Base-by-base conservation (phyloP, 92 coral and sea anemone species). In the Porites cylindrica region DNA sequence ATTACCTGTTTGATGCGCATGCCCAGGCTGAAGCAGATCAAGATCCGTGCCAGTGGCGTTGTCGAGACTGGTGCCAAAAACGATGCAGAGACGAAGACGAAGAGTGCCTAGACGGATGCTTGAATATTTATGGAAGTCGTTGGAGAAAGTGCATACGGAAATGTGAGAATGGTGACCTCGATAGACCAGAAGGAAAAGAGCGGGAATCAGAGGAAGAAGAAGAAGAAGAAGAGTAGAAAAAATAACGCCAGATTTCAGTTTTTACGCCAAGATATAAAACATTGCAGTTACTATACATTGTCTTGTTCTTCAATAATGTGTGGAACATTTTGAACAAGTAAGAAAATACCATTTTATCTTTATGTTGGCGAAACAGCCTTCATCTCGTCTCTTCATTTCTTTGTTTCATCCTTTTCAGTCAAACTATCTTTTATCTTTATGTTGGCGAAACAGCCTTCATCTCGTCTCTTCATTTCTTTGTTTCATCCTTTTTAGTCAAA, bases 31-130 rank as follows among this genome's bases (percentile, higher is more conserved):
- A 62, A 17, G 24, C 20, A 8, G 81, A 73, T 50, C 87, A 83
- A 74, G 87, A 83, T 51, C 80, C 67, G 12, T 83, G 87, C 52
- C 47, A 43, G 72, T 83, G 87, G 87, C 72, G 81, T 13, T 83
- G 87, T 38, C 51, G 52, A 26, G 73, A 83, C 0, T 64, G 79
- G 80, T 83, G 87, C 63, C 24, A 64, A 6, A 20, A 83, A 29
- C 64, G 10, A 17, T 83, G 87, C 70, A 9, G 10, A 74, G 51
- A 61, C 1, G 4, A 23, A 19, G 18, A 64, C 29, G 80, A 73
- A 24, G 81, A 74, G n/a, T 73, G 80, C 53, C 72, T 73, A 0
- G 86, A 82, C 10, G 19, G 77, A 1, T 70, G 78, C 51, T n/a
- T 23, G 7, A 70, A 58, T 59, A 1, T 1, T 16, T 7, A 19